These are phyloP conservation scores for Phyllopteryx taeniolatus DNA, from an alignment of 2,113 vertebrate genomes.

Conservation along the genomic window DNA sequence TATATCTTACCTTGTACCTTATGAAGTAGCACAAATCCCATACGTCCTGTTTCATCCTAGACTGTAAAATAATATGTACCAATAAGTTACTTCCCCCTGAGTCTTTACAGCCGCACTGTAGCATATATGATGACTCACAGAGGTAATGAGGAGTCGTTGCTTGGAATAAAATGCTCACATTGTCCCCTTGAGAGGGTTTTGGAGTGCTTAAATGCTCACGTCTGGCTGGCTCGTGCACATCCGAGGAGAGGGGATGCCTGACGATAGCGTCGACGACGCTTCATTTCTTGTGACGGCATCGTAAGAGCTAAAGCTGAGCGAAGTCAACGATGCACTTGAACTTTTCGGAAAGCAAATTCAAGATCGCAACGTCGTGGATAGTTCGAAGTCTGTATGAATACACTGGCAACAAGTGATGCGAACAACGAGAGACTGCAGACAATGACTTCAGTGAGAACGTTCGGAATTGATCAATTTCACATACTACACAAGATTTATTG, in stretches of 20 bases:
- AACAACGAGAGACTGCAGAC: too few relatives aligned
- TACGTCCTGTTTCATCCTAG: slow-evolving; percentile 4
- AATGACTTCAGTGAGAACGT: too few relatives aligned
- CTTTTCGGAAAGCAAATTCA: background rate
- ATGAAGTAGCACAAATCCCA: slow-evolving; percentile 1
- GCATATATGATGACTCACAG: slow-evolving; percentile 61
- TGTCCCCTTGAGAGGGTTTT: slow-evolving; percentile 41
- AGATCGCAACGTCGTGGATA: background rate
- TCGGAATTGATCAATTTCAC: too few relatives aligned
- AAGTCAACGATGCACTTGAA: background rate
- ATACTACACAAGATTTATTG: too few relatives aligned
- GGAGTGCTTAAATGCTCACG: slow-evolving; percentile 44
- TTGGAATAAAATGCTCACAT: slow-evolving; percentile 54
- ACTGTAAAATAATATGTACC: slow-evolving; percentile 9
- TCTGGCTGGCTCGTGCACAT: slow-evolving; percentile 46
- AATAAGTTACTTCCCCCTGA: slow-evolving; percentile 18
- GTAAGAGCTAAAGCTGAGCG: slow-evolving; percentile 1
- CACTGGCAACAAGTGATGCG: background rate
- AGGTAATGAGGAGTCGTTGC: slow-evolving; percentile 61
- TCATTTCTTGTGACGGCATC: slow-evolving; percentile 26
- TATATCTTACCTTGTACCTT: background rate
- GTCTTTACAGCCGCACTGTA: slow-evolving; percentile 39
- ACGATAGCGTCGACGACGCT: slow-evolving; percentile 25
- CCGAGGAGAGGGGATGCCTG: slow-evolving; percentile 16
- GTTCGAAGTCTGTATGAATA: background rate